Conservation (phyloP, 2,888 invertebrate genomes). For the Monopis laevigella region DNA sequence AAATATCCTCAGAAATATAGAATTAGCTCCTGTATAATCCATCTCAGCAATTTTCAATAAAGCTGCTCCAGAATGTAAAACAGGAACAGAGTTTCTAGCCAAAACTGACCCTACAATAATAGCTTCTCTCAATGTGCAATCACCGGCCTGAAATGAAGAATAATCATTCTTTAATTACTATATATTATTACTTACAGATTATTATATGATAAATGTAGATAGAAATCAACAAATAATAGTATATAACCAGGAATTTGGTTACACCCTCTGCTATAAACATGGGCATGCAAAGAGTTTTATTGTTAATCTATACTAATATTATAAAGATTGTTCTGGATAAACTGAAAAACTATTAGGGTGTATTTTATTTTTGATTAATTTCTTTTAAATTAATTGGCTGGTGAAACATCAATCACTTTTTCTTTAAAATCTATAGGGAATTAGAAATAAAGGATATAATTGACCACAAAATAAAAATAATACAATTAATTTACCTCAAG, state of each 20-base stretch:
- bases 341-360: no score
- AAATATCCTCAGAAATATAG: conserved; percentile 91
- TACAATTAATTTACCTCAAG: conserved; percentile 57
- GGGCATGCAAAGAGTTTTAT: no score
- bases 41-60: conserved; percentile 96
- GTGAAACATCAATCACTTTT: neutral
- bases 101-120: conserved; percentile 94
- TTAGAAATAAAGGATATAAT: neutral
- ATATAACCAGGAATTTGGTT: no score
- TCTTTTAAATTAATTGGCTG: neutral
- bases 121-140: conserved; percentile 95
- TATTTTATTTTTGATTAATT: neutral
- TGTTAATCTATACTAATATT: no score
- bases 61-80: conserved; percentile 94
- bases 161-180: no score
- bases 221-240: no score
- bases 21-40: conserved; percentile 96
- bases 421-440: neutral
- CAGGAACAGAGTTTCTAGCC: conserved; percentile 90
- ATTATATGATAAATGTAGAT: no score
- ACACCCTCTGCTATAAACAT: no score
- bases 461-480: neutral
- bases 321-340: no score
- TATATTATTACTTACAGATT: no score
- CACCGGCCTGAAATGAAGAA: conserved; percentile 75